Evolutionary conservation across 92 coral and sea anemone species (phyloP).

Genomic region (Isaurus tuberculatus): DNA sequence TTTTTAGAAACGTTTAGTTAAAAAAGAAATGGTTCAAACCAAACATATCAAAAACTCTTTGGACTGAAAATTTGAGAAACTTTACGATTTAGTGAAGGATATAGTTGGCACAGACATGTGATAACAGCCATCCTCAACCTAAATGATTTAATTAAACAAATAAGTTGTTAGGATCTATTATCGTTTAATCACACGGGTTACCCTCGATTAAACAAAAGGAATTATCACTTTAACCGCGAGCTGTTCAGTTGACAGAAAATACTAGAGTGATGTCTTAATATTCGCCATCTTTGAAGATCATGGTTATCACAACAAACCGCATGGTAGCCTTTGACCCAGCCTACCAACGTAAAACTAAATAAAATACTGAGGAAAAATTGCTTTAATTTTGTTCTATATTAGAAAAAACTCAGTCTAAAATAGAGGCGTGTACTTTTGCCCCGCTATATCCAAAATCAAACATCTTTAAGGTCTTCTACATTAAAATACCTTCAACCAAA

Average conservation of each 20-base stretch:
- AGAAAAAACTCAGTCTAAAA: too few species aligned
- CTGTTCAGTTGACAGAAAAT: neutral
- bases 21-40: neutral
- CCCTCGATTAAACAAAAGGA: constrained; percentile 1
- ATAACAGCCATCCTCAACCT: neutral
- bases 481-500: too few species aligned
- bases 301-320: constrained; percentile 36
- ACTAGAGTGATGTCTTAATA: neutral
- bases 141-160: constrained; percentile 22
- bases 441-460: too few species aligned
- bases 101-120: neutral
- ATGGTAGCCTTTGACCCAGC: constrained; percentile 11
- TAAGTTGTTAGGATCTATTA: constrained; percentile 2
- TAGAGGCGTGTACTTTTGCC: too few species aligned
- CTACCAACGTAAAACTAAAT: neutral
- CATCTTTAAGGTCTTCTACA: too few species aligned
- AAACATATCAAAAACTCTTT: neutral
- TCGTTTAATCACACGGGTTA: constrained; percentile 34
- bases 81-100: neutral
- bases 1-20: neutral
- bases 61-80: neutral
- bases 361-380: neutral
- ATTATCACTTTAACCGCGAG: constrained; percentile 38
- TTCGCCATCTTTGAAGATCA: neutral
- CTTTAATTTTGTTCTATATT: neutral